These are phyloP conservation scores for Corythoichthys intestinalis DNA, from an alignment of 2,113 vertebrate species.

Conservation along the genomic window DNA sequence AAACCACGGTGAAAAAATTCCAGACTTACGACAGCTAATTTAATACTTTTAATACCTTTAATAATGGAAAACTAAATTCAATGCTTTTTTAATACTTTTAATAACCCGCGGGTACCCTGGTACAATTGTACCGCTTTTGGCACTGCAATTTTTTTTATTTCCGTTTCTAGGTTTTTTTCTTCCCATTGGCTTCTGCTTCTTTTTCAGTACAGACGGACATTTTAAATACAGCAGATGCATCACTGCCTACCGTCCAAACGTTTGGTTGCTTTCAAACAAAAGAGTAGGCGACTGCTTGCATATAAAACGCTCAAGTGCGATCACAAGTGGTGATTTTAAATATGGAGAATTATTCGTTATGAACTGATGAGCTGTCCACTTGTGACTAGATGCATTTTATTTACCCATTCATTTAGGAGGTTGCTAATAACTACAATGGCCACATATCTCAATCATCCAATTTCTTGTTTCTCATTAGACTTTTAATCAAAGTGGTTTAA, in stretches of 20 bases:
- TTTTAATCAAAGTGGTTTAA: neutral
- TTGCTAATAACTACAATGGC: constrained; percentile 15
- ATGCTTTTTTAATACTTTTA: too few species aligned
- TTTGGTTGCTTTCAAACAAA: constrained; percentile 4
- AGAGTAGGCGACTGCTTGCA: constrained; percentile 5
- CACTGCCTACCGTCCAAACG: neutral
- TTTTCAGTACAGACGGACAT: constrained; percentile 1
- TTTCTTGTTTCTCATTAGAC: constrained; percentile 11
- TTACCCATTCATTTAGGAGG: constrained; percentile 17
- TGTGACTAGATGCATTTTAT: neutral
- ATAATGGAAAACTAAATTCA: too few species aligned
- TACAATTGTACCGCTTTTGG: neutral
- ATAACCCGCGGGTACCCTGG: too few species aligned
- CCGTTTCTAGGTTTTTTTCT: neutral
- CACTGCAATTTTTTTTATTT: neutral
- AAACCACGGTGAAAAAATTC: too few species aligned
- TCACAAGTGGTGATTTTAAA: constrained; percentile 4
- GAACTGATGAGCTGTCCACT: constrained; percentile 4
- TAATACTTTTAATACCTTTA: too few species aligned
- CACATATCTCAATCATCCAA: neutral
- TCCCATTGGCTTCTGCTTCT: neutral
- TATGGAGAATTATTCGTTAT: constrained; percentile 5
- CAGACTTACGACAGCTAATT: too few species aligned
- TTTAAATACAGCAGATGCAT: constrained; percentile 4
- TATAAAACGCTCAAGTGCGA: constrained; percentile 5